phyloP scores from a whole-genome alignment of 2,888 invertebrate genomes.

The Ceratothoa steindachneri region DNA sequence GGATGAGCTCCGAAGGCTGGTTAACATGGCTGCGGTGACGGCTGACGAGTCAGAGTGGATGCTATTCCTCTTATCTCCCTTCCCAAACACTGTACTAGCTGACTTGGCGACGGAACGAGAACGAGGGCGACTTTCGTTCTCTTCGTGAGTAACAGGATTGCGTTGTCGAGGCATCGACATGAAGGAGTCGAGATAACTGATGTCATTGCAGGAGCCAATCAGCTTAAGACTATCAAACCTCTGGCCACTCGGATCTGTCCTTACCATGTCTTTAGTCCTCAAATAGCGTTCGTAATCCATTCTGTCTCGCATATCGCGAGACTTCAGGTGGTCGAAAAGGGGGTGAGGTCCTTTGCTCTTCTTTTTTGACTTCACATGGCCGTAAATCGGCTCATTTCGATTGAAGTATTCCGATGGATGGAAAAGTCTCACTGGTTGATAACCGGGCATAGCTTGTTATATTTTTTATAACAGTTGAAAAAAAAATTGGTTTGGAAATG shows the following conservation, averaged over 20 bases:
- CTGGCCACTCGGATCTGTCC: conserved; percentile 19
- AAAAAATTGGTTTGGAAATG: not conserved
- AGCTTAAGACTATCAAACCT: conserved; percentile 42
- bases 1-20: conserved; percentile 22
- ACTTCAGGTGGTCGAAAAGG: conserved; percentile 22
- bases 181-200: conserved; percentile 29
- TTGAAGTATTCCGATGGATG: not conserved
- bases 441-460: not conserved
- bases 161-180: conserved; percentile 21
- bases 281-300: conserved; percentile 30
- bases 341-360: conserved; percentile 18
- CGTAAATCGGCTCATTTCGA: conserved; percentile 5
- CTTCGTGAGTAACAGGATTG: not conserved
- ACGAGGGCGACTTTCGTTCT: not conserved
- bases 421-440: not conserved
- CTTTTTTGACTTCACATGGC: not conserved
- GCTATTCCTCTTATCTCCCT: conserved; percentile 1
- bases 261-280: conserved; percentile 14
- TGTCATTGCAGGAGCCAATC: conserved; percentile 35
- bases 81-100: not conserved
- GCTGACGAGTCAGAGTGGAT: not conserved
- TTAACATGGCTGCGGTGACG: conserved; percentile 18
- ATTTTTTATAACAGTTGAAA: not conserved
- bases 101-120: not conserved
- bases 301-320: conserved; percentile 25